Conservation (phyloP, 2,113 vertebrate species). For the Charadrius vociferus region DNA sequence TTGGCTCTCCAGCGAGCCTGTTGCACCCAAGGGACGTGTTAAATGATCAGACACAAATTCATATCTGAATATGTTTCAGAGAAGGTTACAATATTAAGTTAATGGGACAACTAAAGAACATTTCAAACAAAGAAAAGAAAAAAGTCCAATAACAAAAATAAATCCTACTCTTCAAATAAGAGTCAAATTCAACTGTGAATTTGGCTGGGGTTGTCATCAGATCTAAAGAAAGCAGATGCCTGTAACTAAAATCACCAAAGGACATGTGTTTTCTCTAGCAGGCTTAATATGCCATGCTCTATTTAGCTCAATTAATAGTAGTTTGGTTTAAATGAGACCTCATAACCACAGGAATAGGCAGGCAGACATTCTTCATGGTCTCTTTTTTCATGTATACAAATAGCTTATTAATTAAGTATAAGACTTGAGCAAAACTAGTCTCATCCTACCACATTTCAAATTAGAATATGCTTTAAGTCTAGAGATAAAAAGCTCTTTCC, state of each 20-base stretch:
- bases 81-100: background rate
- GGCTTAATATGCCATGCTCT: background rate
- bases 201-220: background rate
- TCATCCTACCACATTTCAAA: background rate
- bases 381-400: background rate
- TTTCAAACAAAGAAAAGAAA: background rate
- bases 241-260: background rate
- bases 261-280: background rate
- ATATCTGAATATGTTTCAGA: background rate
- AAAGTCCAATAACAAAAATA: background rate
- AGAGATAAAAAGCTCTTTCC: slow-evolving; percentile 7
- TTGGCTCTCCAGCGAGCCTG: background rate
- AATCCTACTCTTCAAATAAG: background rate
- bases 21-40: background rate
- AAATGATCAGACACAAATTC: background rate
- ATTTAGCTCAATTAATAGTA: background rate
- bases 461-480: background rate
- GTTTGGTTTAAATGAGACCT: background rate
- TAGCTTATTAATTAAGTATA: slow-evolving; percentile 33
- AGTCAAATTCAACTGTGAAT: background rate
- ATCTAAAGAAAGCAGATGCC: background rate
- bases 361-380: background rate
- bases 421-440: background rate
- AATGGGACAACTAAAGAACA: background rate
- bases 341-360: background rate